phyloP scores from a whole-genome alignment of 35 echinoderm and acorn worm genomes.

The Amphiura filiformis region DNA sequence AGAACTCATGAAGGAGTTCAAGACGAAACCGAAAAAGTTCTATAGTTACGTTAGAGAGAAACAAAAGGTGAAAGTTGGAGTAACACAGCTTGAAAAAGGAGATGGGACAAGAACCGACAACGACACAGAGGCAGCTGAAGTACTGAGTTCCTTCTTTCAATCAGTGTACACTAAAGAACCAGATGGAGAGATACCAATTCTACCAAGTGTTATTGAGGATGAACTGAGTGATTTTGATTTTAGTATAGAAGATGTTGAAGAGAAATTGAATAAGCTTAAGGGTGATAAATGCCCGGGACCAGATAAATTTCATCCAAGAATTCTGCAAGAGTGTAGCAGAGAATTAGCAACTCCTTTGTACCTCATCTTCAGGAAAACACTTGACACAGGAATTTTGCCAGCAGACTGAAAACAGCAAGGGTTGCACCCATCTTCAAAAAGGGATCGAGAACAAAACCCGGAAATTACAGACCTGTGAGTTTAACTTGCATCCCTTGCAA shows the following conservation, averaged over 20 bases:
- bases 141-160: slow-evolving; percentile 21
- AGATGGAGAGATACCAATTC: neutral
- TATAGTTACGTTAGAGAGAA: slow-evolving; percentile 2
- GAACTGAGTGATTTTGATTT: neutral
- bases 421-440: neutral
- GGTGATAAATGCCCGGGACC: slow-evolving; percentile 15
- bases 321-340: slow-evolving; percentile 4
- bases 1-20: neutral
- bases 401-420: neutral
- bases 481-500: slow-evolving; percentile 25
- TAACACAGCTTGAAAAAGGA: slow-evolving; percentile 10
- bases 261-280: slow-evolving; percentile 12
- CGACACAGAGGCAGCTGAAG: slow-evolving; percentile 22
- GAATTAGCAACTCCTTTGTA: slow-evolving; percentile 11
- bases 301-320: slow-evolving; percentile 30
- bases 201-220: neutral
- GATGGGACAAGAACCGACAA: neutral
- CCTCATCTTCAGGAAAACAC: slow-evolving; percentile 12
- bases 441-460: slow-evolving; percentile 2
- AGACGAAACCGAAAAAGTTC: neutral
- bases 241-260: neutral
- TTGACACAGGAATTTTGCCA: neutral
- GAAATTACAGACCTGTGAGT: slow-evolving; percentile 41
- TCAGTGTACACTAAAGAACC: slow-evolving; percentile 16
- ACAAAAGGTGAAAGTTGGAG: slow-evolving; percentile 14